Percentiles rank a stretch among this genome's conserved stretches.
Conservation (phyloP, 2,113 vertebrate genomes). For the Psephotus haematonotus region DNA sequence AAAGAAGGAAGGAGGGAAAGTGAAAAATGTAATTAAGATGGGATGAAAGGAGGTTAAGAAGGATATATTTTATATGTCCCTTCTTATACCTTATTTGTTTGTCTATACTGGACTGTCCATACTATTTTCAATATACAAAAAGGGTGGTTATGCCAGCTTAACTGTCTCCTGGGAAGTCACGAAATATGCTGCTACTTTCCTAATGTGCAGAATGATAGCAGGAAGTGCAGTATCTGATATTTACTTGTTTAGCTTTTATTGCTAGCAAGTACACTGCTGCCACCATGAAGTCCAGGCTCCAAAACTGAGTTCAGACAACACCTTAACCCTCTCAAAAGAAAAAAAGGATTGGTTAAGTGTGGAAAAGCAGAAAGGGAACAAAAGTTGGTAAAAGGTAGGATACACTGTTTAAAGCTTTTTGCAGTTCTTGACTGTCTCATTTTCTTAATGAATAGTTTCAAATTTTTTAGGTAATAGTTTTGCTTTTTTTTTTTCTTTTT, state of each 20-base stretch:
- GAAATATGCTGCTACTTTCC: not conserved
- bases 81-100: not conserved
- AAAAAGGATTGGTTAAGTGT: not conserved
- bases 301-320: not conserved
- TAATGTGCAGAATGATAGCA: not conserved
- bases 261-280: not conserved
- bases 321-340: not conserved
- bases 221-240: not conserved
- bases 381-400: not conserved
- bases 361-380: not conserved
- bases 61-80: not conserved
- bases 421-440: not conserved
- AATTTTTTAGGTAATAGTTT: not conserved
- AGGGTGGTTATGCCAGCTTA: not conserved
- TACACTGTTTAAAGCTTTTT: not conserved
- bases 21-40: not conserved
- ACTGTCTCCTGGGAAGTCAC: not conserved
- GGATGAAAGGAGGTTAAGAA: not conserved
- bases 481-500: not conserved
- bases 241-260: not conserved
- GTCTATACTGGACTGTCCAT: not conserved
- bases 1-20: not conserved
- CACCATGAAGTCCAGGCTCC: accelerated
- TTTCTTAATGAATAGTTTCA: not conserved
- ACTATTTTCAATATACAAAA: not conserved